A percentile compares a stretch with the other conserved stretches of the same genome.
These are phyloP conservation scores for Otocyon megalotis DNA, from an alignment of 2,113 vertebrate species.

Conservation along the genomic window DNA sequence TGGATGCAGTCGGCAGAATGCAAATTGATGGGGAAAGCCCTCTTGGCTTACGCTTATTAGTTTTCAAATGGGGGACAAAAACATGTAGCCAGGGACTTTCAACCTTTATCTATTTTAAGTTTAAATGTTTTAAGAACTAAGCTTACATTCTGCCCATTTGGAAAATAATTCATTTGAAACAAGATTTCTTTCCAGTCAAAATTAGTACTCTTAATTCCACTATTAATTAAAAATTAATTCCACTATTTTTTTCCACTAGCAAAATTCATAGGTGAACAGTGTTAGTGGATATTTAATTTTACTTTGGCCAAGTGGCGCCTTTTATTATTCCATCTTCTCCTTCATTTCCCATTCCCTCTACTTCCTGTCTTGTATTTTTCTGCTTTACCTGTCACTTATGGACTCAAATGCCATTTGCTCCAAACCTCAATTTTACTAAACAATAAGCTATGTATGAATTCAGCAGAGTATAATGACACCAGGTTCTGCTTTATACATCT, in stretches of 20 bases:
- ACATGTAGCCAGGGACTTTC: not conserved
- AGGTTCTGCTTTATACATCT: not conserved
- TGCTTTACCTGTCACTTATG: not conserved
- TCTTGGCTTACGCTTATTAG: not conserved
- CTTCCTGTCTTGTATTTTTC: not conserved
- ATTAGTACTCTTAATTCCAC: not conserved
- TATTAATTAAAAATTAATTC: not conserved
- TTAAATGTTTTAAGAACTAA: constrained; percentile 37
- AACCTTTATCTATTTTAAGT: not conserved
- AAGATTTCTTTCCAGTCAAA: constrained; percentile 7
- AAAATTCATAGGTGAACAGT: not conserved
- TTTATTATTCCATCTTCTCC: not conserved
- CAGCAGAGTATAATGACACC: not conserved
- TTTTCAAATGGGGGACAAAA: constrained; percentile 13
- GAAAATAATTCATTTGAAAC: constrained; percentile 40
- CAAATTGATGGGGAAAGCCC: constrained; percentile 40
- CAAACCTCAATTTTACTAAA: not conserved
- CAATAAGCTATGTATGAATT: not conserved
- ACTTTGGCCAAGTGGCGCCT: not conserved
- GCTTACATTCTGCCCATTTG: not conserved
- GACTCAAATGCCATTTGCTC: not conserved
- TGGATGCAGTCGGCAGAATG: constrained; percentile 4
- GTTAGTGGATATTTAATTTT: not conserved
- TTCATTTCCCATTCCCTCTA: not conserved
- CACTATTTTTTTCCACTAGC: not conserved